phyloP scores from a whole-genome alignment of 2,113 vertebrate species.

The Dromiciops gliroides region DNA sequence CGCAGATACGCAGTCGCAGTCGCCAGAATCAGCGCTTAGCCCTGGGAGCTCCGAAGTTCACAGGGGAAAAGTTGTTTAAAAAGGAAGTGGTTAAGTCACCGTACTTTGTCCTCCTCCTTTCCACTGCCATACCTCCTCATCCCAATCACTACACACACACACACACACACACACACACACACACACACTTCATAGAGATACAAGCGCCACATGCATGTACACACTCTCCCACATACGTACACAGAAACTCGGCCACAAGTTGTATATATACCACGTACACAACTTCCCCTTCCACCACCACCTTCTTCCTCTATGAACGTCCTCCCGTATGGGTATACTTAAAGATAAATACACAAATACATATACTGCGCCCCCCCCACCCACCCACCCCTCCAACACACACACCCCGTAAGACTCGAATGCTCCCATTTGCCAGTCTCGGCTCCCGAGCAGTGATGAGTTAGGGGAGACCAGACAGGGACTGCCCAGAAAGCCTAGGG shows the following conservation, averaged over 20 bases:
- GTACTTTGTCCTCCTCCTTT: not conserved
- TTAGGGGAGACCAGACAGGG: not conserved
- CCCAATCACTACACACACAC: not conserved
- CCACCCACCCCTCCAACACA: too few relatives aligned
- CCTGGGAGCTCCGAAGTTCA: not conserved
- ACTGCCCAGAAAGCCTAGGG: not conserved
- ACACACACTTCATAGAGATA: too few relatives aligned
- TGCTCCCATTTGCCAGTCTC: not conserved
- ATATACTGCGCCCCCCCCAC: not conserved
- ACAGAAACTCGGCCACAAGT: not conserved
- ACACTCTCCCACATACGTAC: not conserved
- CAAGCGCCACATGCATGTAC: not conserved
- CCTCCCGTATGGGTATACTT: not conserved
- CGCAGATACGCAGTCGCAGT: not conserved
- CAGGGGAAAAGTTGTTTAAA: not conserved
- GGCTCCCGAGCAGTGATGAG: not conserved
- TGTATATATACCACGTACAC: not conserved
- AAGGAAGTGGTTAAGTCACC: not conserved
- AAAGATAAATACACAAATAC: not conserved
- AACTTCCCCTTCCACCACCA: not conserved
- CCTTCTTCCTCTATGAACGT: not conserved
- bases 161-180: not conserved
- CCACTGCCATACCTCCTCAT: not conserved
- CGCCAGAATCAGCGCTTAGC: not conserved
- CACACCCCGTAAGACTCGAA: not conserved